Evolutionary conservation across 2,888 invertebrate species (phyloP), one percentile per base, ranked within the genome.

Genomic region (Digitonthophagus gazella): DNA sequence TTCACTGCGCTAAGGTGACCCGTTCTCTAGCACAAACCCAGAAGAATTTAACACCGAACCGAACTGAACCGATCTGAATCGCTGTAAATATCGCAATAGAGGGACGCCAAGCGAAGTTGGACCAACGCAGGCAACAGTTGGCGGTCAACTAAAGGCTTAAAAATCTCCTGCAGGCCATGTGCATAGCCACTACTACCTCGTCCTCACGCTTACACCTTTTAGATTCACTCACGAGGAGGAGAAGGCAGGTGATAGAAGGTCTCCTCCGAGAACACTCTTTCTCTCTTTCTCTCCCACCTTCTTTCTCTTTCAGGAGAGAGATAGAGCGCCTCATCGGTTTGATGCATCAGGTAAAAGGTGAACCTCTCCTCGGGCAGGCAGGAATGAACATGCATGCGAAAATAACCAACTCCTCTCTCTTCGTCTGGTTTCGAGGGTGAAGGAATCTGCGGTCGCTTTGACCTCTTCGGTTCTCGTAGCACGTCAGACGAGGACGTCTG

Each of bases 61-160:
- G 54, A 57, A 57, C 20, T 61, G 18, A 61, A 61, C 18, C n/a
- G 61, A 57, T 16, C 16, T 18, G 18, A 19, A n/a, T 19, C 61
- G 61, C 61, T 4, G 18, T 44, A 44, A 44, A 44, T 44, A 44
- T 44, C 28, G 28, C 28, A 44, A 44, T 44, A 44, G 28, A 44
- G 28, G 28, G 28, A 44, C 28, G 18, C 6, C 16, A 61, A 3
- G 61, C 61, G 18, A 19, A 20, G 19, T 16, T 16, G 28, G 58
- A 28, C 58, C 67, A 58, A 28, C 20, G 22, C 61, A 58, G n/a
- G 14, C 67, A 58, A 67, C 67, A 67, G 67, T 67, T 67, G 67
- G 67, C 67, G 67, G 67, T 67, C 67, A 67, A 67, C 67, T 67
- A 67, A 44, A 67, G 58, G 67, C 67, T 67, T 19, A 67, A 67